Evolutionary conservation across 2,797 vertebrate species (phyloP), one percentile per base, ranked within the genome.

Genomic region (Ptychadena robeensis): DNA sequence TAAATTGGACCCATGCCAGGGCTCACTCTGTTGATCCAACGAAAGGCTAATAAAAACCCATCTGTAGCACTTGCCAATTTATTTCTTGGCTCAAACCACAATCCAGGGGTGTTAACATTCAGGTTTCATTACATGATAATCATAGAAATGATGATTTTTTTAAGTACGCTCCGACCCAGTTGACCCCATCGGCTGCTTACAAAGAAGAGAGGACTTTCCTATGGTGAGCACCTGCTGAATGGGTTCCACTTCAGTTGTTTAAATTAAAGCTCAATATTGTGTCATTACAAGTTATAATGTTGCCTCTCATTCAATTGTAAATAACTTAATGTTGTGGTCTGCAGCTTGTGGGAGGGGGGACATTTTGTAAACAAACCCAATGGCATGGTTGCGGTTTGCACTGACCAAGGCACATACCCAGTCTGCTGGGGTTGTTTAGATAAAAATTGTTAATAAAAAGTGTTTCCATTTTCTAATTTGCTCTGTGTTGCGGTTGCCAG

Each of bases 61-160:
- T 10, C 53, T 32, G 30, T n/a, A 9, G 31, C 53, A 74, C 35
- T 37, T 61, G 9, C 57, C 72, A 74, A 61, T 61, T 74, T 59
- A 72, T 72, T 72, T 35, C 35, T 57, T 74, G 72, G 22, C 72
- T 37, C 53, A 61, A 59, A 32, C n/a, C 32, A 61, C 35, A 61
- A 12, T 37, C 53, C 35, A 74, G 59, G 59, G 72, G 72, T 37
- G 32, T 28, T 37, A 18, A 34, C 38, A 14, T 74, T 32, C 53
- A 74, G 72, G 22, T 61, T 74, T 74, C 30, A 6, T 27, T 61
- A 74, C 34, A 59, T 74, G 72, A 34, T 57, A 32, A 74, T 74
- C 59, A 27, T 14, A 74, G 38, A 48, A 3, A 22, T 40, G 30
- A 31, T 31, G 12, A 53, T 71, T 40, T 44, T 44, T 40, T 30